Base-by-base conservation (phyloP, 2,888 invertebrate species). In the Sericinus montela region DNA sequence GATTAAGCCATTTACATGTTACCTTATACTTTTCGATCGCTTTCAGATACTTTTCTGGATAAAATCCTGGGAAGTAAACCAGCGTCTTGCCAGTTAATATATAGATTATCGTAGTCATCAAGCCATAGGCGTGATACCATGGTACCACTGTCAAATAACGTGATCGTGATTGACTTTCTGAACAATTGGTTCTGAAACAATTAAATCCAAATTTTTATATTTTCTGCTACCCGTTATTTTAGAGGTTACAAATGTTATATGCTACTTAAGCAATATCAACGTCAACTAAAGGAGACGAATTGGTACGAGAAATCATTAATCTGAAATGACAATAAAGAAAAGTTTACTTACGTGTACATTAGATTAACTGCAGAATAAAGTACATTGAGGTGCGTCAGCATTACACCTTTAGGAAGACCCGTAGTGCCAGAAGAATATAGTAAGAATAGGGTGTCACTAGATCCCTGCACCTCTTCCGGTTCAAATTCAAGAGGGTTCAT, bases 41-140 rank as follows among this genome's bases (percentile, higher is more conserved):
- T 35, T 89, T 84, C 3, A 96, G 81, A 68, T 95, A 95, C 10
- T 82, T 65, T 50, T 91, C 85, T 10, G 94, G 93, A 32, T 93
- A 92, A 64, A 96, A 96, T 57, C 90, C 92, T 2, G 92, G 84
- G 39, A 95, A 75, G 57, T 78, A 80, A 1, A 90, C 76, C 7
- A 77, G 45, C 53, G 75, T 83, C 35, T 79, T 83, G 28, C 91
- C 90, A 43, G 90, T 59, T 6, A 88, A 56, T 0, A 93, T 68
- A 30, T 90, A 72, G 32, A 90, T 81, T 52, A 94, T 80, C 3
- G 93, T 80, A 0, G 91, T 85, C 63, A 93, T 89, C 62, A 94
- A 91, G 0, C 95, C 94, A 62, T 93, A 95, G 0, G 93, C 91
- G 74, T 96, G 96, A 69, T 93, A 96, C 89, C 95, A 94, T 5